These are phyloP conservation scores for Lepus europaeus DNA, from an alignment of 2,113 vertebrate species.

Conservation along the genomic window DNA sequence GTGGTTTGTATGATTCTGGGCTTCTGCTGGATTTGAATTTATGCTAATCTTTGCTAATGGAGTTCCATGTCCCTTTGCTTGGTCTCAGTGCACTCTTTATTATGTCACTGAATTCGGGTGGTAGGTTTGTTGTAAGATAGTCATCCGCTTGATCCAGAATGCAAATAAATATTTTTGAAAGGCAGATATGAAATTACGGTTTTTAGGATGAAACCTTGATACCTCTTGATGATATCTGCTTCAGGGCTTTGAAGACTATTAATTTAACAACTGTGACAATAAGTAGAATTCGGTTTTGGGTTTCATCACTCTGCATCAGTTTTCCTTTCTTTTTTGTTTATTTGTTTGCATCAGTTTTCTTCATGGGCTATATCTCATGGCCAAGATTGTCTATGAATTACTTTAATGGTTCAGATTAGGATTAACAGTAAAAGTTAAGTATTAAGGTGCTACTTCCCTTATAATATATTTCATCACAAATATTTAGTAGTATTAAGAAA, in stretches of 20 bases:
- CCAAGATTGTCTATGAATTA: not conserved
- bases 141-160: not conserved
- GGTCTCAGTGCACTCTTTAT: not conserved
- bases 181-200: not conserved
- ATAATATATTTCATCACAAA: constrained; percentile 9
- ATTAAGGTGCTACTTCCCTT: not conserved
- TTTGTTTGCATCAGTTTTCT: not conserved
- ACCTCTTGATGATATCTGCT: not conserved
- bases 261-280: not conserved
- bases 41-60: not conserved
- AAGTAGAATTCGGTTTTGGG: not conserved
- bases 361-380: not conserved
- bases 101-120: not conserved
- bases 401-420: not conserved
- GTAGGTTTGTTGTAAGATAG: not conserved
- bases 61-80: not conserved
- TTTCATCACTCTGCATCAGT: not conserved
- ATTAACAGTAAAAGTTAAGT: not conserved
- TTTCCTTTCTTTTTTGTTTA: not conserved
- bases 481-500: constrained; percentile 20
- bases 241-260: not conserved
- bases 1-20: not conserved
- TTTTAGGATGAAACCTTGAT: not conserved
- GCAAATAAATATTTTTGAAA: not conserved
- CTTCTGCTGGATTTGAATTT: not conserved